Percentiles rank a stretch among this genome's conserved stretches.
These are phyloP conservation scores for Euglossa dilemma DNA, from an alignment of 1,140 invertebrate genomes.

Conservation along the genomic window DNA sequence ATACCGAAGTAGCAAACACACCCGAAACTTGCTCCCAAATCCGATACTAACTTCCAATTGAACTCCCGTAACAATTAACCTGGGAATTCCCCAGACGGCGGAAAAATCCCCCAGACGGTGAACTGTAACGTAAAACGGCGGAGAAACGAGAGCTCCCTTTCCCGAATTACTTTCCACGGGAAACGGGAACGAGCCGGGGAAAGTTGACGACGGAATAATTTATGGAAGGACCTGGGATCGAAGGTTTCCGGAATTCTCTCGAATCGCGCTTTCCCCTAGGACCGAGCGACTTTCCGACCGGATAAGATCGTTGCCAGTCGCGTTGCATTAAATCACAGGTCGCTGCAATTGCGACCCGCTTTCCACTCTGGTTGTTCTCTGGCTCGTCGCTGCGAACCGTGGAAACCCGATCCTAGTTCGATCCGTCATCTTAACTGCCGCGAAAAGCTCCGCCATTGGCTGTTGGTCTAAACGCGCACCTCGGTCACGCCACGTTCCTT, in stretches of 20 bases:
- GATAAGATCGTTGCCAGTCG: constrained; percentile 31
- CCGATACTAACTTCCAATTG: too few relatives aligned
- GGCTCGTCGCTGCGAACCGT: constrained; percentile 25
- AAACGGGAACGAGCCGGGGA: background rate
- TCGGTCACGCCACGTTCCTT: background rate
- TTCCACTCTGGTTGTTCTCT: constrained; percentile 49
- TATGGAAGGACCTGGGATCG: background rate
- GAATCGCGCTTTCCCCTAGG: constrained; percentile 4
- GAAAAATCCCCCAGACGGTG: too few relatives aligned
- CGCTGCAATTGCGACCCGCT: constrained; percentile 22
- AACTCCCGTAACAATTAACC: too few relatives aligned
- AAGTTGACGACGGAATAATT: constrained; percentile 32
- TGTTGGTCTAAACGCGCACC: too few relatives aligned
- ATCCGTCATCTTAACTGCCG: constrained; percentile 51
- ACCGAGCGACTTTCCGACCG: constrained; percentile 10
- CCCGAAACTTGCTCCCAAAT: too few relatives aligned
- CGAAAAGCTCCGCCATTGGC: background rate
- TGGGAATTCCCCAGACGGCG: too few relatives aligned
- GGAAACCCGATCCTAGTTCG: constrained; percentile 53
- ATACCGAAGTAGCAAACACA: too few relatives aligned
- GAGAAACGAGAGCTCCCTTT: too few relatives aligned
- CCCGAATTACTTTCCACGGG: too few relatives aligned
- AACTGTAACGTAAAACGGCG: too few relatives aligned
- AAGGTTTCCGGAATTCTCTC: constrained; percentile 1
- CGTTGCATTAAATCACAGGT: constrained; percentile 43